Evolutionary conservation across 2,797 vertebrate species (phyloP).

Genomic region (Loriculus beryllinus): DNA sequence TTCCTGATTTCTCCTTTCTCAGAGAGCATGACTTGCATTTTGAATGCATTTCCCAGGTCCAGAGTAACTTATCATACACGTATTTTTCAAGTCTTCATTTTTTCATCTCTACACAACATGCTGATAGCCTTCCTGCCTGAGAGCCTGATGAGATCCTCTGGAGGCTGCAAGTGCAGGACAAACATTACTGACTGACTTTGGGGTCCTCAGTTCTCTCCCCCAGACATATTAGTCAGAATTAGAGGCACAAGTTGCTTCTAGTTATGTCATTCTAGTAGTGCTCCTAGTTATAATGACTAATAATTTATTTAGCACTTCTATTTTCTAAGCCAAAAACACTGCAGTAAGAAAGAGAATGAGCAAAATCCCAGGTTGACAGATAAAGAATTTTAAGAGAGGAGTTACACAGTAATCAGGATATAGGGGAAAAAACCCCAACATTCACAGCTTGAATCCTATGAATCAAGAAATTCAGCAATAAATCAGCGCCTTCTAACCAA

Average conservation of each 20-base stretch:
- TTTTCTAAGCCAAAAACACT: neutral
- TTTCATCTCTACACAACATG: neutral
- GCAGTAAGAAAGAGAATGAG: neutral
- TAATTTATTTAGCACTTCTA: neutral
- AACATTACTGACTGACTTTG: neutral
- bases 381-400: neutral
- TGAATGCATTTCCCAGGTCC: neutral
- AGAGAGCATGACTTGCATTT: neutral
- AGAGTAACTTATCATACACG: neutral
- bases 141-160: neutral
- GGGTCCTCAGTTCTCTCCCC: neutral
- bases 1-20: neutral
- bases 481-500: neutral
- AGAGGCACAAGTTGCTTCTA: neutral
- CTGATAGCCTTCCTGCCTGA: neutral
- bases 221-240: neutral
- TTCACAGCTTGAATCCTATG: neutral
- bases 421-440: neutral
- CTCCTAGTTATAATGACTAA: neutral
- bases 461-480: neutral
- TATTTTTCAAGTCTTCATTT: neutral
- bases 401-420: neutral
- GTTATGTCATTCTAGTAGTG: neutral
- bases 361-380: neutral
- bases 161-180: neutral